Base-by-base conservation (phyloP, 2,113 vertebrate genomes). In the Etheostoma cragini region DNA sequence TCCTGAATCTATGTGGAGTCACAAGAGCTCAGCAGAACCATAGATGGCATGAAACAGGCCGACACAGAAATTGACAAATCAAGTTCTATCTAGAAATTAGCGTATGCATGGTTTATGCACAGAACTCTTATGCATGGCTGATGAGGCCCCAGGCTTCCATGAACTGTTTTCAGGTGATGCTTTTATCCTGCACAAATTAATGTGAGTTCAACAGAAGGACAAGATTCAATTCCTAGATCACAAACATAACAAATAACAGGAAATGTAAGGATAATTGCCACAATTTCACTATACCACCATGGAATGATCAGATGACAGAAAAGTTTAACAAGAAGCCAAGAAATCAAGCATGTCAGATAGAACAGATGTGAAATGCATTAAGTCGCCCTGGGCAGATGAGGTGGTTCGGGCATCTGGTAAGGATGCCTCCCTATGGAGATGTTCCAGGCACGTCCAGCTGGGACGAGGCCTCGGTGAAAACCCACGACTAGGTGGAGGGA, bases 141-240 rank as follows among this genome's bases (percentile, higher is more conserved):
- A 16, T 53, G 22, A 74, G 8, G n/a, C 8, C 19, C 26, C 6
- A 33, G n/a, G 46, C n/a, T 46, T 4, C 60, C 47, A 8, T 16
- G 35, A 58, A 2, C 47, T 58, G 30, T 30, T 72, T 24, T 53
- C n/a, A 58, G 54, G 22, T 57, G 62, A 49, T 3, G 50, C 19
- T 50, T 24, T 33, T 63, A 76, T 26, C 61, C 14, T n/a, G 56
- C 26, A 38, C 47, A 60, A 30, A 77, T 38, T 11, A 60, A 38
- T 67, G 17, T 1, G 2, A 72, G 46, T 50, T 80, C 62, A 71
- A 38, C 17, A 65, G 50, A 13, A 49, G 33, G 54, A 67, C 53
- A 19, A 17, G 53, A 46, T 42, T 74, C 49, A 38, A 3, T 15
- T 77, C 33, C 50, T 47, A 10, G 24, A 61, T 38, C 46, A 14